Evolutionary conservation across 1,140 invertebrate genomes (phyloP), one percentile per base, ranked within the genome.

Genomic region (Portunus trituberculatus): DNA sequence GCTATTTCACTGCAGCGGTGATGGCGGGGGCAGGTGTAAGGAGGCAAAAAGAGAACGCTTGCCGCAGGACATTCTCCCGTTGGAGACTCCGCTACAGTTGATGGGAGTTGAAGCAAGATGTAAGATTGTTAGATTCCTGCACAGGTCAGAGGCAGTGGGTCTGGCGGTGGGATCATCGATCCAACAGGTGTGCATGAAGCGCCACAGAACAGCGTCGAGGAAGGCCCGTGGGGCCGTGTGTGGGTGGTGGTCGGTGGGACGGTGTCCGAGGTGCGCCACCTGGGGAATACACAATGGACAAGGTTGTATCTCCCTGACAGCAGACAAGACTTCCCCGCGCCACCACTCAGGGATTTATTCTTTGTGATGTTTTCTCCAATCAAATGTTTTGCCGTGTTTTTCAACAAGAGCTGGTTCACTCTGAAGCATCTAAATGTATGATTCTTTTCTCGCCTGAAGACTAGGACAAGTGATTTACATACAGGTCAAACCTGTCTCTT

Each of bases 181-280:
- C 91, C 91, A 93, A 39, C 91, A 93, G 16, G 16, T 83, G 67
- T 46, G 32, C 32, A 52, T 67, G 32, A 93, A 39, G 20, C 46
- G 67, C 76, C 31, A 84, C 76, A 93, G 28, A 4, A 93, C 67
- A 8, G 76, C 76, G 52, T 93, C 91, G 8, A 93, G 76, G 76
- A 46, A 32, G 76, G 76, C 83, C 20, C 25, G 28, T 39, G 91
- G 39, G 20, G 3, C 20, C 0, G 25, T 12, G 45, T n/a, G 31
- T 2, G 29, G 76, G 4, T 93, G 91, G 32, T 93, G 91, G 82
- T 93, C 91, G 16, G 91, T 7, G n/a, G 91, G 91, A 14, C 91
- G 76, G 76, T 84, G 91, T 6, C 67, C 7, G 25, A 92, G 52
- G 76, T 46, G 67, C 6, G 39, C 91, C 0, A 92, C 91, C 91